Conservation (phyloP, 2,113 vertebrate genomes). For the Lethenteron reissneri region DNA sequence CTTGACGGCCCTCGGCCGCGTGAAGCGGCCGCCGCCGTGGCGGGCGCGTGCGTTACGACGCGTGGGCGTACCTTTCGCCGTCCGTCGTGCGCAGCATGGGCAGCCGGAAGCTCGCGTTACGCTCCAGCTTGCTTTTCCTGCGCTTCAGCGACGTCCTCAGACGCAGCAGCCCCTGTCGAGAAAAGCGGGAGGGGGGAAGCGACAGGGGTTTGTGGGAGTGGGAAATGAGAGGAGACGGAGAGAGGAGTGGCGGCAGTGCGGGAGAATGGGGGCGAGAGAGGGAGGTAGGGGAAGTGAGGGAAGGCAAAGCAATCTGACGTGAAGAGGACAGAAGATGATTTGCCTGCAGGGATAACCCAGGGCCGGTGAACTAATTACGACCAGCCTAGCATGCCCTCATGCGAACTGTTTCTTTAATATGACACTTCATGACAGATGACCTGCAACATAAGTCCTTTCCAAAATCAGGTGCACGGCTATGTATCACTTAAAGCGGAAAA, state of each 20-base stretch:
- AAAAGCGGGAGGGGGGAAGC: background rate
- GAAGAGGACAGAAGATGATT: too few relatives aligned
- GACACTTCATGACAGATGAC: too few relatives aligned
- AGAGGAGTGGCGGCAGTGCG: background rate
- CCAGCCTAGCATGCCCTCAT: too few relatives aligned
- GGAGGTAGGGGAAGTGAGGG: background rate
- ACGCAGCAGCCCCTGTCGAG: conserved; percentile 63
- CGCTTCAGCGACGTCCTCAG: conserved; percentile 93
- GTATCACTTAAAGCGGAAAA: too few relatives aligned
- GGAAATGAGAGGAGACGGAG: background rate
- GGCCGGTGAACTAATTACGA: too few relatives aligned
- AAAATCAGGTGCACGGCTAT: too few relatives aligned
- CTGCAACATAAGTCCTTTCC: too few relatives aligned
- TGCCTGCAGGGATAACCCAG: too few relatives aligned
- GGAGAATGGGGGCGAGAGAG: background rate
- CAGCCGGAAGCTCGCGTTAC: conserved; percentile 67
- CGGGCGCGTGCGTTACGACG: background rate
- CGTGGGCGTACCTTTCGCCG: conserved; percentile 36
- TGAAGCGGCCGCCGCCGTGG: background rate
- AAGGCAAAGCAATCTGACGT: background rate
- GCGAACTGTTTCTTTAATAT: too few relatives aligned
- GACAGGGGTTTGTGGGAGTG: background rate
- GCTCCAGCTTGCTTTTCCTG: conserved; percentile 83
- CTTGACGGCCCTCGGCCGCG: background rate
- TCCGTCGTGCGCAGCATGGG: conserved; percentile 43